Evolutionary conservation across 2,888 invertebrate species (phyloP).

Genomic region (Xanthia icteritia): DNA sequence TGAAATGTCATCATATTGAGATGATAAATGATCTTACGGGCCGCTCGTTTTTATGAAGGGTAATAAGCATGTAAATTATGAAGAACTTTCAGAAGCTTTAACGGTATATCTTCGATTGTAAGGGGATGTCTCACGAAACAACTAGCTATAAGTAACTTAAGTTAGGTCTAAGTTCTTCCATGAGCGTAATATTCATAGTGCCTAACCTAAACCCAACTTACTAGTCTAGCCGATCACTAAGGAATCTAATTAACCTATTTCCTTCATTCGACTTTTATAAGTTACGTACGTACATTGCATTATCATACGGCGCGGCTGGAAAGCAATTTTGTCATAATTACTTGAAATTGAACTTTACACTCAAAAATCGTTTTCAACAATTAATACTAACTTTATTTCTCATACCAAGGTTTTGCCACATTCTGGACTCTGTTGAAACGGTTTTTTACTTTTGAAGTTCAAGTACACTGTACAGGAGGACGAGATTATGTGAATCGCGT

Average conservation of each 20-base stretch:
- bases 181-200: neutral
- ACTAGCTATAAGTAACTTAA: neutral
- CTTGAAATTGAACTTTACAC: too few relatives aligned
- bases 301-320: neutral
- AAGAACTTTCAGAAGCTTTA: slow-evolving; percentile 26
- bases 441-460: too few relatives aligned
- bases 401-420: too few relatives aligned
- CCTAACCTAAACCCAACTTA: neutral
- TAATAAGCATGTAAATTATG: slow-evolving; percentile 37
- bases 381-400: too few relatives aligned
- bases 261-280: slow-evolving; percentile 11
- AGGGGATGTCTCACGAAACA: neutral
- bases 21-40: slow-evolving; percentile 74
- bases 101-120: neutral
- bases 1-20: slow-evolving; percentile 80
- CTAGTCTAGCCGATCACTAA: slow-evolving; percentile 5
- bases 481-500: too few relatives aligned
- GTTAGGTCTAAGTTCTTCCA: too few relatives aligned
- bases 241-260: slow-evolving; percentile 7
- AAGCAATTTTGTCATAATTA: too few relatives aligned
- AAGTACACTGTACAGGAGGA: too few relatives aligned
- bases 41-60: slow-evolving; percentile 38
- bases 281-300: neutral
- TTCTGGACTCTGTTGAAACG: too few relatives aligned
- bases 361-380: too few relatives aligned